Evolutionary conservation across 2,113 vertebrate genomes (phyloP).

Genomic region (Xenopus borealis): DNA sequence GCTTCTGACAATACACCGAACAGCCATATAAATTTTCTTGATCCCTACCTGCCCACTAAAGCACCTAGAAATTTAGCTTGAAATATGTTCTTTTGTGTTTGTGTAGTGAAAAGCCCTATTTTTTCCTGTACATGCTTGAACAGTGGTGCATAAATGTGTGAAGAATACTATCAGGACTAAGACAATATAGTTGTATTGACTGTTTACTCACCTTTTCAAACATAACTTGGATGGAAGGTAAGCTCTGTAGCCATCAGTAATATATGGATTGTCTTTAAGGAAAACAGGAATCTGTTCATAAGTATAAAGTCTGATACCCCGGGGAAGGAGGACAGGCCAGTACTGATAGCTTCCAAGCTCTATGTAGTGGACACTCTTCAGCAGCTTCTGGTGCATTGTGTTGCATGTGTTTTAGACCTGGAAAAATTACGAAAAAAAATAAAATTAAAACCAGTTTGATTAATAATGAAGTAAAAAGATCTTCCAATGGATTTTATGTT

Average conservation of each 20-base stretch:
- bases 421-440: not conserved
- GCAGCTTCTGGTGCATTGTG: constrained; percentile 83
- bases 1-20: too few species aligned
- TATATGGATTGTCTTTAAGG: constrained; percentile 90
- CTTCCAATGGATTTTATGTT: too few species aligned
- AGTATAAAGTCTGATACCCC: constrained; percentile 88
- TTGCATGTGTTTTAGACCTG: not conserved
- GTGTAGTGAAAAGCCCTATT: too few species aligned
- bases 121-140: too few species aligned
- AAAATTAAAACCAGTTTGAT: not conserved
- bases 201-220: constrained; percentile 78
- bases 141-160: too few species aligned
- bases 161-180: too few species aligned
- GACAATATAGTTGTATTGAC: too few species aligned
- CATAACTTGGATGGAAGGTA: constrained; percentile 88
- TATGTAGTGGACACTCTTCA: constrained; percentile 85
- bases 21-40: too few species aligned
- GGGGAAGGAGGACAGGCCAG: constrained; percentile 89
- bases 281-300: constrained; percentile 90
- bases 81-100: too few species aligned
- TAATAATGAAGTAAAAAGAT: too few species aligned
- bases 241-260: constrained; percentile 93
- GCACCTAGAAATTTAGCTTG: too few species aligned
- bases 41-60: too few species aligned
- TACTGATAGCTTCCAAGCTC: constrained; percentile 92